A percentile compares a stretch with the other conserved stretches of the same genome.
Evolutionary conservation across 2,113 vertebrate species (phyloP).

Genomic region (Passer domesticus): DNA sequence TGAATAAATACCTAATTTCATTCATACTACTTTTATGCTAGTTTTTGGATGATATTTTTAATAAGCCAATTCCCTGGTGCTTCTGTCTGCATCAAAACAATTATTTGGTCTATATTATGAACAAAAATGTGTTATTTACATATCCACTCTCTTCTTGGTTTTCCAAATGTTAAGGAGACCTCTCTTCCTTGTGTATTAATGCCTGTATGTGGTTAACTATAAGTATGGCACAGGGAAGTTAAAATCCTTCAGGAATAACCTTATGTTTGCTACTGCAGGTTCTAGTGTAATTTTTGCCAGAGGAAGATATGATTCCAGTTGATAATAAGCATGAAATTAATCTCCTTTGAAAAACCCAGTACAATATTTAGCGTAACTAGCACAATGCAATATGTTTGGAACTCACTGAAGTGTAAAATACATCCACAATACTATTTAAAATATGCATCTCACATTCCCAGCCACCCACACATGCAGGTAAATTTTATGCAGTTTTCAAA

Average conservation of each 20-base stretch:
- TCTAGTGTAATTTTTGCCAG: neutral
- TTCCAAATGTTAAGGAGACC: neutral
- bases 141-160: neutral
- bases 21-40: neutral
- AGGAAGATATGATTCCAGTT: neutral
- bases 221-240: neutral
- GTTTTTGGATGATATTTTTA: neutral
- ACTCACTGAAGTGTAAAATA: neutral
- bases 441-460: neutral
- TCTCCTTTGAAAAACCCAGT: neutral
- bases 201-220: neutral
- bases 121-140: neutral
- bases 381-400: neutral
- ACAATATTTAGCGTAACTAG: neutral
- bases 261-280: neutral
- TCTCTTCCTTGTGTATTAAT: neutral
- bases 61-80: neutral
- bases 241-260: neutral
- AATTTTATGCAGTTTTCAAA: neutral
- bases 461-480: fast-evolving
- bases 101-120: neutral
- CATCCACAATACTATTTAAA: neutral
- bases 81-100: neutral
- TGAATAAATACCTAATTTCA: neutral
- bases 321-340: neutral